Conservation (phyloP, 2,113 vertebrate species). For the Columba livia region DNA sequence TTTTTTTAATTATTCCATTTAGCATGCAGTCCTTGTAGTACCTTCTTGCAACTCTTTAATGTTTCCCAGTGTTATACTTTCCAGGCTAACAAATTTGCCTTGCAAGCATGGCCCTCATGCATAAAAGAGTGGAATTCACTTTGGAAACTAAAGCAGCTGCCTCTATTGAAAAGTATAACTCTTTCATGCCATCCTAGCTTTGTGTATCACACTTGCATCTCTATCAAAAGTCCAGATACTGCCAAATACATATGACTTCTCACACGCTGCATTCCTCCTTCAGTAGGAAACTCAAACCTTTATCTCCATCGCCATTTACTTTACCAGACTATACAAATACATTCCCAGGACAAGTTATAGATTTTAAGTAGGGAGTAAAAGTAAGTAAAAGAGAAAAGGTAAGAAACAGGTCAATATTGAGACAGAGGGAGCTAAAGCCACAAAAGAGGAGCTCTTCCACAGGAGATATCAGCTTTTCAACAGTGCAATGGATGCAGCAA, state of each 20-base stretch:
- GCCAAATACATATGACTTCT: background rate
- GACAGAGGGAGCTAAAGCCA: accelerated
- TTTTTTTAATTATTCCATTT: background rate
- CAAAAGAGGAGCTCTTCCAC: background rate
- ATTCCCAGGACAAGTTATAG: background rate
- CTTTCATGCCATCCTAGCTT: background rate
- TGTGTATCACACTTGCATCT: background rate
- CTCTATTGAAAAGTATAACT: background rate
- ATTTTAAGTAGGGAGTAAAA: background rate
- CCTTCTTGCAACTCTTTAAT: background rate
- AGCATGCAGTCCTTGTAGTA: background rate
- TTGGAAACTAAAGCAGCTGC: background rate
- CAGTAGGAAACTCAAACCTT: background rate
- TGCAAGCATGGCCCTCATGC: background rate
- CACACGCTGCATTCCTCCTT: background rate
- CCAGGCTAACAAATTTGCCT: background rate
- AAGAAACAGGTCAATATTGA: background rate
- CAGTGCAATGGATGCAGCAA: background rate
- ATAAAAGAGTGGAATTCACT: background rate
- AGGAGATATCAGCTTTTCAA: background rate
- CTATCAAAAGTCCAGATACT: background rate
- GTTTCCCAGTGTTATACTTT: background rate
- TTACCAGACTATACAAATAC: background rate
- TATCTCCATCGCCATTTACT: background rate
- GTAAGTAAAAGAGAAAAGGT: background rate